Conservation (phyloP, 2,797 vertebrate species). For the Amphiprion clarkii region DNA sequence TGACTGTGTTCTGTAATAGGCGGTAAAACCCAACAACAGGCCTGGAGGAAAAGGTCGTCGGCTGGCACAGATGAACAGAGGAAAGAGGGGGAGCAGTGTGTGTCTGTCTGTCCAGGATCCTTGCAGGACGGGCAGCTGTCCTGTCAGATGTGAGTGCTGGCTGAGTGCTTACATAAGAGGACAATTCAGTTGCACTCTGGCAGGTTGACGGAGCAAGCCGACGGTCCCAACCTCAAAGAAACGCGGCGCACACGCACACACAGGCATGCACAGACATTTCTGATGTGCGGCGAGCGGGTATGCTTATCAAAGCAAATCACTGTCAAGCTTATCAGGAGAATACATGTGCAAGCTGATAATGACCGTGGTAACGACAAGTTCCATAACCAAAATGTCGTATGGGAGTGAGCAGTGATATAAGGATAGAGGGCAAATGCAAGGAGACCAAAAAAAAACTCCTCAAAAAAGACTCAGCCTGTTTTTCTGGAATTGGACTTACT, state of each 20-base stretch:
- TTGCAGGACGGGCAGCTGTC: conserved; percentile 81
- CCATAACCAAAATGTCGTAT: conserved; percentile 1
- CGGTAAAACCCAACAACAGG: conserved; percentile 49
- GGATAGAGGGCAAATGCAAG: conserved; percentile 1
- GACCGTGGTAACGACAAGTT: conserved; percentile 35
- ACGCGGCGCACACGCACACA: not conserved
- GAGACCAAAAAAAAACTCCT: not conserved
- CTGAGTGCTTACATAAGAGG: conserved; percentile 76
- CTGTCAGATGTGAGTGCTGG: conserved; percentile 70
- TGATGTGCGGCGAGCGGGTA: conserved; percentile 33
- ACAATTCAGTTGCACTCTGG: conserved; percentile 68
- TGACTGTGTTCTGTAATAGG: conserved; percentile 52
- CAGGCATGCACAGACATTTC: conserved; percentile 19
- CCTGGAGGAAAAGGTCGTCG: conserved; percentile 59
- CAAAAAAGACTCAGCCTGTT: not conserved
- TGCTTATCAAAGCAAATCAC: conserved; percentile 58
- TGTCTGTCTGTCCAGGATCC: conserved; percentile 41
- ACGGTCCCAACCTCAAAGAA: conserved; percentile 50
- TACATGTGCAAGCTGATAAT: conserved; percentile 41
- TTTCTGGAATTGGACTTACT: conserved; percentile 82
- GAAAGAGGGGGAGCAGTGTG: conserved; percentile 1
- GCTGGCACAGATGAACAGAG: conserved; percentile 50
- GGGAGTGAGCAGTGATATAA: conserved; percentile 7
- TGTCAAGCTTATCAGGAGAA: conserved; percentile 38
- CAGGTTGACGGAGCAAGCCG: conserved; percentile 59